phyloP scores from a whole-genome alignment of 2,888 invertebrate genomes.

The Penaeus monodon region DNA sequence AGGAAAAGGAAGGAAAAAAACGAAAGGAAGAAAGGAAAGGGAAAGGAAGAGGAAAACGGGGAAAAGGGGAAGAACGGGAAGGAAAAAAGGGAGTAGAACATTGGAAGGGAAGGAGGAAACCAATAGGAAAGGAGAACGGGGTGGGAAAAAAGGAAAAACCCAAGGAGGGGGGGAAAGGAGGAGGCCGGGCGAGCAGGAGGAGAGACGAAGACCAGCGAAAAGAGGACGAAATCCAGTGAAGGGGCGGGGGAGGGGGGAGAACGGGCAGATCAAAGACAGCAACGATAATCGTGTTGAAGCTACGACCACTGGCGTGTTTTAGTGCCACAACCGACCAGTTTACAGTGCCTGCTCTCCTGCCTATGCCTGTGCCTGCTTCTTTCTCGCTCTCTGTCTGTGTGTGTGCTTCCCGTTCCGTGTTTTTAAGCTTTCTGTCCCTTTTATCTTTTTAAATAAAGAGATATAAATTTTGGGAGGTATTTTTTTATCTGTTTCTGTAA shows the following conservation, averaged over 20 bases:
- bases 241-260: background rate
- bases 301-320: slow-evolving; percentile 47
- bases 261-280: slow-evolving; percentile 45
- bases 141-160: background rate
- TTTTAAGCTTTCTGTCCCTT: too few species aligned
- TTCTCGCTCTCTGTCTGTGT: background rate
- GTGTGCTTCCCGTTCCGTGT: too few species aligned
- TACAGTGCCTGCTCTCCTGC: slow-evolving; percentile 15
- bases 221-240: slow-evolving; percentile 14
- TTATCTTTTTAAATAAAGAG: too few species aligned
- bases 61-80: too few species aligned
- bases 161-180: background rate
- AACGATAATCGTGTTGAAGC: slow-evolving; percentile 42
- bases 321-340: slow-evolving; percentile 40
- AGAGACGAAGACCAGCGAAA: background rate
- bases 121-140: background rate
- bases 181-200: slow-evolving; percentile 2
- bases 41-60: too few species aligned
- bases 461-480: too few species aligned
- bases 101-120: too few species aligned
- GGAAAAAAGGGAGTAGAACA: too few species aligned
- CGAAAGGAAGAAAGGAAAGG: too few species aligned
- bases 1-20: too few species aligned
- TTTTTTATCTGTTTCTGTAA: too few species aligned
- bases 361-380: background rate